Conservation (phyloP, 1,140 invertebrate genomes). For the Drosophila prosaltans region DNA sequence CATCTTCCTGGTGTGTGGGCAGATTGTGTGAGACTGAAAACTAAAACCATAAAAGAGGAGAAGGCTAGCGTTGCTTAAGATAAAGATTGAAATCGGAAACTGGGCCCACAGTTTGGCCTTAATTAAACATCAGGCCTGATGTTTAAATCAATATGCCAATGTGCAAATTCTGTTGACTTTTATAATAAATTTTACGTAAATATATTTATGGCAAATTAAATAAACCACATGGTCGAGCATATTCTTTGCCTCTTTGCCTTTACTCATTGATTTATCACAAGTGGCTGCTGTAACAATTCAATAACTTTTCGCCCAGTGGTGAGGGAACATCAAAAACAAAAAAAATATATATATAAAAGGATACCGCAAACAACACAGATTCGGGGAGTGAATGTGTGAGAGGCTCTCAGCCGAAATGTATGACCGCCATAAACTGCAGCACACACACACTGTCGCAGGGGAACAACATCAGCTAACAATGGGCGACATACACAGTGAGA, state of each 20-base stretch:
- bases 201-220: slow-evolving; percentile 67
- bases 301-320: slow-evolving; percentile 52
- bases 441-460: slow-evolving; percentile 3
- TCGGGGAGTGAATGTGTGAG: neutral
- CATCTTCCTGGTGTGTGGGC: slow-evolving; percentile 50
- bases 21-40: slow-evolving; percentile 49
- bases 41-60: neutral
- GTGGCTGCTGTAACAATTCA: slow-evolving; percentile 71
- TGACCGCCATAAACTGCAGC: slow-evolving; percentile 72
- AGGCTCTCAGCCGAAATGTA: slow-evolving; percentile 49
- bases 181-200: slow-evolving; percentile 38
- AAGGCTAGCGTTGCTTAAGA: neutral
- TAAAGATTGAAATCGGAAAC: slow-evolving; percentile 47
- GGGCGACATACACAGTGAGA: slow-evolving; percentile 27
- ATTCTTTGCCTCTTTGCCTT: slow-evolving; percentile 55
- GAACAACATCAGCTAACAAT: slow-evolving; percentile 23
- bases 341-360: slow-evolving; percentile 52
- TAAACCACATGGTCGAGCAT: slow-evolving; percentile 45
- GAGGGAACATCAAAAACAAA: slow-evolving; percentile 8
- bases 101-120: slow-evolving; percentile 53
- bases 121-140: slow-evolving; percentile 52
- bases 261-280: slow-evolving; percentile 75
- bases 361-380: slow-evolving; percentile 21
- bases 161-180: slow-evolving; percentile 18
- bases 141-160: slow-evolving; percentile 59